Percentiles rank a stretch among this genome's conserved stretches.
Conservation (phyloP, 2,113 vertebrate species). For the Phoxinus phoxinus region DNA sequence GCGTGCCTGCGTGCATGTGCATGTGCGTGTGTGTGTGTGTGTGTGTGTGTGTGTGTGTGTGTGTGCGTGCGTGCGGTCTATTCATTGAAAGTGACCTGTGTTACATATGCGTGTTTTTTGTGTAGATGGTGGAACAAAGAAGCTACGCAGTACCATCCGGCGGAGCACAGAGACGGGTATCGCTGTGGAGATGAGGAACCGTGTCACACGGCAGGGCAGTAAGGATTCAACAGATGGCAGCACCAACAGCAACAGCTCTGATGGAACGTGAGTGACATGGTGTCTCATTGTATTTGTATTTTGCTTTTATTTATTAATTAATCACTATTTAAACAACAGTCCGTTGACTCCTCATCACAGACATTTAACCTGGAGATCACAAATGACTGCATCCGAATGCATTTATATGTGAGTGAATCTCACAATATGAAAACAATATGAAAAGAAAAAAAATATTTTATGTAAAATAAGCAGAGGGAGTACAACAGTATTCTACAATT, state of each 20-base stretch:
- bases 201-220: slow-evolving; percentile 93
- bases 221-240: slow-evolving; percentile 96
- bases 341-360: too few species aligned
- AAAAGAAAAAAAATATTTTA: not conserved
- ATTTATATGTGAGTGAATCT: not conserved
- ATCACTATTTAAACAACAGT: too few species aligned
- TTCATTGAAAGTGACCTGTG: not conserved
- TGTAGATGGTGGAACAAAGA: slow-evolving; percentile 91
- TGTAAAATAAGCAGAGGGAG: not conserved
- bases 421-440: not conserved
- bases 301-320: too few species aligned
- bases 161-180: slow-evolving; percentile 97
- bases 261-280: slow-evolving; percentile 87
- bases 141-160: slow-evolving; percentile 95
- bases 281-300: too few species aligned
- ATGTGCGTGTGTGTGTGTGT: too few species aligned
- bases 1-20: too few species aligned
- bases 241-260: slow-evolving; percentile 98
- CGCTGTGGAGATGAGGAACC: slow-evolving; percentile 95
- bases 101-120: slow-evolving; percentile 2
- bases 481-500: not conserved
- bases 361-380: not conserved
- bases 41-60: too few species aligned
- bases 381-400: not conserved
- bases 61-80: not conserved